Evolutionary conservation across 2,888 invertebrate genomes (phyloP).

Genomic region (Apodemia hepburni): DNA sequence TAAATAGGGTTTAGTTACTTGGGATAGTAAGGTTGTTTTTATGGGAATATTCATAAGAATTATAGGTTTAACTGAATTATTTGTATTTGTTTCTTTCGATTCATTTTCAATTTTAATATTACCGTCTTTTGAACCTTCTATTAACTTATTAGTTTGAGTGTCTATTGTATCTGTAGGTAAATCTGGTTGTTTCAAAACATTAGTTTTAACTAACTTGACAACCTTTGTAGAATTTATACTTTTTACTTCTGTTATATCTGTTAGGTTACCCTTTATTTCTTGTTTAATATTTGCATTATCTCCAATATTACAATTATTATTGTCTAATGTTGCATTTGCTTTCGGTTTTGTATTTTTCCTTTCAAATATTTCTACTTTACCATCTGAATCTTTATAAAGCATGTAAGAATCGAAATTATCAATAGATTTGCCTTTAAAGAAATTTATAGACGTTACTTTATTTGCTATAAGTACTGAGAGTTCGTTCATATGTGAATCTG

Average conservation of each 20-base stretch:
- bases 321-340: not conserved
- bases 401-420: conserved; percentile 39
- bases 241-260: not conserved
- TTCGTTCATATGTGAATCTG: conserved; percentile 52
- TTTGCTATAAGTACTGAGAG: conserved; percentile 51
- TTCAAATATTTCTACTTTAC: conserved; percentile 35
- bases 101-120: not conserved
- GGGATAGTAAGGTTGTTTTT: not conserved
- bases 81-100: not conserved
- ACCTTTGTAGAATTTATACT: not conserved
- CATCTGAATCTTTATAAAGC: conserved; percentile 42
- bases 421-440: conserved; percentile 26
- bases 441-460: conserved; percentile 39
- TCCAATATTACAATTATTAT: conserved; percentile 9
- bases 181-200: not conserved
- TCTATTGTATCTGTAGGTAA: not conserved
- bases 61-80: conserved; percentile 1
- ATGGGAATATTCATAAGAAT: conserved; percentile 6
- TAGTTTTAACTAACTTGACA: not conserved
- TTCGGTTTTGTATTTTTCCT: conserved; percentile 18
- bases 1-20: not conserved
- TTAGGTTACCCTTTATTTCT: no score
- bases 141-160: not conserved
- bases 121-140: not conserved
- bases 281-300: not conserved